Base-by-base conservation (phyloP, 1,140 invertebrate species). In the Apis dorsata region DNA sequence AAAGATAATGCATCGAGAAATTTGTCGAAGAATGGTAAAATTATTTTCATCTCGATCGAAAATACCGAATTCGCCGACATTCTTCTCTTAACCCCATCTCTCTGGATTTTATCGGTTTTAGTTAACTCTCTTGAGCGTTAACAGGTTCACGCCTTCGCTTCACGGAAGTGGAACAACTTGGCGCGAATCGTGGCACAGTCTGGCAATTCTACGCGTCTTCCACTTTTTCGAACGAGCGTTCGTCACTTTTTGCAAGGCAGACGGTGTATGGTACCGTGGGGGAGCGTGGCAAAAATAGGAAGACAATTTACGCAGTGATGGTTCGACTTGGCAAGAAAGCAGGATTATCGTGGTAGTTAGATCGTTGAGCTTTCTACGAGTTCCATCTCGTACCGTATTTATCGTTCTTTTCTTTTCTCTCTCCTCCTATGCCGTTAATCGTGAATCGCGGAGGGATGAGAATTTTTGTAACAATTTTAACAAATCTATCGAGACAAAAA, bases 281-380 rank as follows among this genome's bases (percentile, higher is more conserved):
- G 34, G 15, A 65, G 66, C 8, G 15, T n/a, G 21, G 34, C n/a
- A 49, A 44, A 71, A 55, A 79, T 24, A 53, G 28, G 44, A 44
- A 44, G 34, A 59, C 63, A 69, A 79, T 69, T 74, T 74, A 74
- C 57, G 75, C 34, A 65, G 53, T 5, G 5, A 53, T 53, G 62
- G n/a, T 66, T 34, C 60, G 55, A 17, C 62, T 34, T 11, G 12
- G 74, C 74, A 77, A 77, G 74, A 77, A 66, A 28, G 44, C 17
- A 15, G 8, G 60, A 17, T 53, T 44, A 34, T 68, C 44, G 28
- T 34, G 65, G 34, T 44, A 19, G 65, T 68, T 44, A 21, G 34
- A 21, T 44, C 44, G 28, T 68, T n/a, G 15, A 12, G 24, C 28
- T 9, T 66, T 66, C 65, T 44, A 19, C 17, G 17, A 68, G 11